phyloP scores from a whole-genome alignment of 2,113 vertebrate species.

The Phocoena phocoena region DNA sequence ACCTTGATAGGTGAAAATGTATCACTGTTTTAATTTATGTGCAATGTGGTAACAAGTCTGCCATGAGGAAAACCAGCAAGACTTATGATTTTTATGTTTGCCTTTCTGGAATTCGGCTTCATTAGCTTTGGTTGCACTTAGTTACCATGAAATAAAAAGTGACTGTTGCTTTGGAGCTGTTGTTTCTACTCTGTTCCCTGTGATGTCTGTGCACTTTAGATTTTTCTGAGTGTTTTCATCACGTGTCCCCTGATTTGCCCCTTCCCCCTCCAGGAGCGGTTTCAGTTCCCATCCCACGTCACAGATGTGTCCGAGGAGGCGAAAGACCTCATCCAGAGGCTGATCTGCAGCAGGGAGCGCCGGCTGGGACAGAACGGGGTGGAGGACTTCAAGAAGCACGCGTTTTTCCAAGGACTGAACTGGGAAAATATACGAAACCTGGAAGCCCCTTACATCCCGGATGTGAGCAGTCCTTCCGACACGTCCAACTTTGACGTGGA shows the following conservation, averaged over 20 bases:
- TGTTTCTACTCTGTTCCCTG: no score
- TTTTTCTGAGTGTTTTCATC: neutral
- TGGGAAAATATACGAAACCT: conserved; percentile 95
- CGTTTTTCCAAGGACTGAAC: conserved; percentile 93
- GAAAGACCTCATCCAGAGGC: conserved; percentile 95
- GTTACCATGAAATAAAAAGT: neutral
- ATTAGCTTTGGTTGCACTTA: neutral
- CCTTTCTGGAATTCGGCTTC: neutral
- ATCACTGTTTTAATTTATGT: fast-evolving
- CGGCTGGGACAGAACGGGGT: conserved; percentile 95
- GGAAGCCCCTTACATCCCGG: conserved; percentile 96
- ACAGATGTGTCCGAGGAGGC: conserved; percentile 95
- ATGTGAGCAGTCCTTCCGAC: conserved; percentile 98
- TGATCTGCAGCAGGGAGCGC: conserved; percentile 94
- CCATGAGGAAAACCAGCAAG: fast-evolving
- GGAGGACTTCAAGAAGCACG: conserved; percentile 94
- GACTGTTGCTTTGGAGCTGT: neutral
- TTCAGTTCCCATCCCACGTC: conserved; percentile 96
- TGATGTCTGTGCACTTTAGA: fast-evolving
- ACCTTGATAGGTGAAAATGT: neutral
- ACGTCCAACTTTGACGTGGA: conserved; percentile 99
- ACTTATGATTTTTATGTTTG: neutral
- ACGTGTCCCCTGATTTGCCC: neutral
- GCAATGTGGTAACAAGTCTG: neutral
- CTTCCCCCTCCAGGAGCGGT: conserved; percentile 88